Evolutionary conservation across 2,888 invertebrate genomes (phyloP), one percentile per base, ranked within the genome.

Genomic region (Meteorus cinctellus): DNA sequence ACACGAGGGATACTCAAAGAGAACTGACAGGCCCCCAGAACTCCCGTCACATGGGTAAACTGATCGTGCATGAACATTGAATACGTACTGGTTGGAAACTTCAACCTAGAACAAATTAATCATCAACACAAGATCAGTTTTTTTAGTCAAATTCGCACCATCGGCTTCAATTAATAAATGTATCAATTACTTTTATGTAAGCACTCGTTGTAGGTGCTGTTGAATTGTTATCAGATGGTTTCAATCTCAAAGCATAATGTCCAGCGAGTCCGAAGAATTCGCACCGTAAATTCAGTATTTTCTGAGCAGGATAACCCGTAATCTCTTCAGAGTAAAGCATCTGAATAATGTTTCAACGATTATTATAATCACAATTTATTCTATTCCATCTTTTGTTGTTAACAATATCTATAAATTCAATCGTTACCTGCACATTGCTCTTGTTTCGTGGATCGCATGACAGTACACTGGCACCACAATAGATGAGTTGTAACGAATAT

Each of bases 1-100:
- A 84, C 96, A 96, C 70, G 94, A 92, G 0, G 96, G 96, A 90
- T 96, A 96, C 87, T 96, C 94, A 89, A 96, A 96, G 19, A 96
- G 92, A 8, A 95, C 96, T 0, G 94, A 92, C 16, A 96, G 93
- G 0, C 95, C 95, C 1, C 92, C 92, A 0, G 91, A 91, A 84
- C 93, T 92, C 2, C 93, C 94, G 82, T 95, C 95, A 89, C 96
- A 96, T 0, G 96, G 96, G 86, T 96, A 94, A 82, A 96, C 95
- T 77, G 95, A 96, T 34, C 94, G 92, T 0, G 95, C 95, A 88
- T 95, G 95, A 2, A 96, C 96, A 90, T 96, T 96, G 87, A 96
- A 93, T 24, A 96, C 95, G 86, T 95, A 96, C 86, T 95, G 94
- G 81, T 95, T 94, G 72, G 95, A 96, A 96, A 96, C 96, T 83